These are phyloP conservation scores for Epistrophe grossulariae DNA, from an alignment of 2,888 invertebrate species.

Conservation along the genomic window DNA sequence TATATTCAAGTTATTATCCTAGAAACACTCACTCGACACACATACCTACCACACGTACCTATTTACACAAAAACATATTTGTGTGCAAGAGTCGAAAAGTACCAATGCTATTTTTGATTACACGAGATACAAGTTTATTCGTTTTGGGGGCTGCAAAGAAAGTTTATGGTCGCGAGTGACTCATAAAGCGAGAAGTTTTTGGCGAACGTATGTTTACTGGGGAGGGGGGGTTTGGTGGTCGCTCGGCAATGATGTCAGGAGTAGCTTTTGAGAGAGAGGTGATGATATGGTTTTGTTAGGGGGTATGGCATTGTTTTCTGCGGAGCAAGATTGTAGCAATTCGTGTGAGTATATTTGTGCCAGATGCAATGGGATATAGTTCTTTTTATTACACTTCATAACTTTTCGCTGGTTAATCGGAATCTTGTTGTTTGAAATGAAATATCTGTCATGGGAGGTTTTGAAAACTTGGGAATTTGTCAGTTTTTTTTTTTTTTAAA, in stretches of 20 bases:
- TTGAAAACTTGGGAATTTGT: constrained; percentile 21
- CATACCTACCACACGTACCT: background rate
- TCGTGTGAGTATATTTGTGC: constrained; percentile 9
- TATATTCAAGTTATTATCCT: constrained; percentile 72
- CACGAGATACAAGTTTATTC: constrained; percentile 76
- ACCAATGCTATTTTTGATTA: constrained; percentile 75
- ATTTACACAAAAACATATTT: background rate
- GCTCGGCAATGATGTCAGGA: constrained; percentile 2
- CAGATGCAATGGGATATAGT: constrained; percentile 47
- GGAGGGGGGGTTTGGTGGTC: background rate
- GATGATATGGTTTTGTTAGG: constrained; percentile 27
- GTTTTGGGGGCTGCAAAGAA: constrained; percentile 73
- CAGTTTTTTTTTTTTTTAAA: background rate
- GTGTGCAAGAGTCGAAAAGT: constrained; percentile 54
- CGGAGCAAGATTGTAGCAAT: constrained; percentile 35
- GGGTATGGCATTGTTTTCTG: constrained; percentile 49
- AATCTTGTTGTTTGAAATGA: constrained; percentile 32
- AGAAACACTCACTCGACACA: constrained; percentile 25
- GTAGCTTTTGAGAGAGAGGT: background rate
- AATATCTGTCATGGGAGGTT: constrained; percentile 46
- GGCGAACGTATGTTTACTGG: constrained; percentile 62
- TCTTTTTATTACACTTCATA: constrained; percentile 57
- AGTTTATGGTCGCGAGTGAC: constrained; percentile 76
- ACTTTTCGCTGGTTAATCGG: constrained; percentile 50
- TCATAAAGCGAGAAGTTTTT: constrained; percentile 74